A percentile compares a stretch with the other conserved stretches of the same genome.
Evolutionary conservation across 2,113 vertebrate genomes (phyloP).

Genomic region (Channa argus): DNA sequence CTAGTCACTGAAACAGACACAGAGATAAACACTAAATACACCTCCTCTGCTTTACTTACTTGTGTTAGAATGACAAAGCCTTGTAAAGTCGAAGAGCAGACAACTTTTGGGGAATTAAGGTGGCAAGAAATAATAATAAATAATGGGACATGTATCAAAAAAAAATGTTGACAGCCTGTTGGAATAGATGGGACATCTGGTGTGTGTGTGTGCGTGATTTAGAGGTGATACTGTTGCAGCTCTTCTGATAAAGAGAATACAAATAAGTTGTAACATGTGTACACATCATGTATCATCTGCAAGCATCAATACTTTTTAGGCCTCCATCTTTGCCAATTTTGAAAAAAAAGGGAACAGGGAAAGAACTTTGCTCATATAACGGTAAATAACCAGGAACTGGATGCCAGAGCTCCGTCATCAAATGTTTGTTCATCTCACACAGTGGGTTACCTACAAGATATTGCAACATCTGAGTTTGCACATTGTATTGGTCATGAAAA

Average conservation of each 20-base stretch:
- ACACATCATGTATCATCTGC: background rate
- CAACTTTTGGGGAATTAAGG: constrained; percentile 43
- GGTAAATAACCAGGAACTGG: constrained; percentile 25
- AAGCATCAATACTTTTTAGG: constrained; percentile 14
- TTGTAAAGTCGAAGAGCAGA: constrained; percentile 28
- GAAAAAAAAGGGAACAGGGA: background rate
- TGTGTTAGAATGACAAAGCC: constrained; percentile 44
- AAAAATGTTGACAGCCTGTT: constrained; percentile 44
- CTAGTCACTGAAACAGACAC: background rate
- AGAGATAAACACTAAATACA: constrained; percentile 27
- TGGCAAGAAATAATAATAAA: constrained; percentile 47
- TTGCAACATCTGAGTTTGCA: constrained; percentile 41
- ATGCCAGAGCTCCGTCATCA: constrained; percentile 10
- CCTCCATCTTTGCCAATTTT: constrained; percentile 12
- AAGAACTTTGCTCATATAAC: constrained; percentile 19
- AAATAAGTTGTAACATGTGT: constrained; percentile 32
- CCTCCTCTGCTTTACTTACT: constrained; percentile 52
- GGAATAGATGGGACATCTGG: constrained; percentile 54
- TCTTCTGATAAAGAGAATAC: constrained; percentile 46
- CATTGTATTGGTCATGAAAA: constrained; percentile 6
- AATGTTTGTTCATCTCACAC: constrained; percentile 24
- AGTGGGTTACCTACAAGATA: constrained; percentile 5
- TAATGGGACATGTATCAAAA: constrained; percentile 15
- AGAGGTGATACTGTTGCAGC: constrained; percentile 63
- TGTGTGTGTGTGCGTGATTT: constrained; percentile 18